Conservation (phyloP, 2,888 invertebrate species). For the Stenodema calcarata region DNA sequence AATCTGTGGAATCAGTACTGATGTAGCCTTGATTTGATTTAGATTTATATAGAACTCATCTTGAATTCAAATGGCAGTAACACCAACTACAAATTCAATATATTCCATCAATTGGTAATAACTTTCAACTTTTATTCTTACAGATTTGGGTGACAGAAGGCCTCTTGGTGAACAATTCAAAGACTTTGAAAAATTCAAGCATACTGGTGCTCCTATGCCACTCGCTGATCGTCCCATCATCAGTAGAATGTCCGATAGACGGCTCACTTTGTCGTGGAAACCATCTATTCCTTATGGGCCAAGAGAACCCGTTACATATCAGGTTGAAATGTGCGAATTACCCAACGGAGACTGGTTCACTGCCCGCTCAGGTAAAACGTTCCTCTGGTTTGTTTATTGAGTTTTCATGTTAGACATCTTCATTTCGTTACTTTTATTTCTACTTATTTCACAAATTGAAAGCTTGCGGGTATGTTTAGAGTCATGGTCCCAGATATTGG, state of each 20-base stretch:
- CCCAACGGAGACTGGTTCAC: conserved; percentile 94
- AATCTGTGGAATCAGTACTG: too few relatives aligned
- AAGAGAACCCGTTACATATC: conserved; percentile 89
- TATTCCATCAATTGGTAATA: too few relatives aligned
- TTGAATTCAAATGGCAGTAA: too few relatives aligned
- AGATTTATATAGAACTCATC: too few relatives aligned
- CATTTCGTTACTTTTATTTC: too few relatives aligned
- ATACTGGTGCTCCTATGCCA: conserved; percentile 84
- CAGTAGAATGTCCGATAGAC: conserved; percentile 87
- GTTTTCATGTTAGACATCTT: too few relatives aligned
- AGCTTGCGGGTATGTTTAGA: too few relatives aligned
- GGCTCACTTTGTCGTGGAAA: conserved; percentile 90
- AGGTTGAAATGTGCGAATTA: conserved; percentile 89
- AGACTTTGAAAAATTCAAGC: conserved; percentile 83
- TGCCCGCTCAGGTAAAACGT: conserved; percentile 71
- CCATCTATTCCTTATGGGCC: conserved; percentile 89
- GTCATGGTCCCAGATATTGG: too few relatives aligned
- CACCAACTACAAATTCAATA: too few relatives aligned
- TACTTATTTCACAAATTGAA: too few relatives aligned
- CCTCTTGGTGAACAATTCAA: conserved; percentile 74
- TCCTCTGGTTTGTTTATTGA: background rate
- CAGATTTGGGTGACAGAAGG: conserved; percentile 48
- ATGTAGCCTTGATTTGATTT: too few relatives aligned
- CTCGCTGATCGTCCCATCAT: conserved; percentile 90
- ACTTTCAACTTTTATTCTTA: background rate